A percentile compares a stretch with the other conserved stretches of the same genome.
Evolutionary conservation across 2,113 vertebrate species (phyloP).

Genomic region (Cryptomyrus ogoouensis): DNA sequence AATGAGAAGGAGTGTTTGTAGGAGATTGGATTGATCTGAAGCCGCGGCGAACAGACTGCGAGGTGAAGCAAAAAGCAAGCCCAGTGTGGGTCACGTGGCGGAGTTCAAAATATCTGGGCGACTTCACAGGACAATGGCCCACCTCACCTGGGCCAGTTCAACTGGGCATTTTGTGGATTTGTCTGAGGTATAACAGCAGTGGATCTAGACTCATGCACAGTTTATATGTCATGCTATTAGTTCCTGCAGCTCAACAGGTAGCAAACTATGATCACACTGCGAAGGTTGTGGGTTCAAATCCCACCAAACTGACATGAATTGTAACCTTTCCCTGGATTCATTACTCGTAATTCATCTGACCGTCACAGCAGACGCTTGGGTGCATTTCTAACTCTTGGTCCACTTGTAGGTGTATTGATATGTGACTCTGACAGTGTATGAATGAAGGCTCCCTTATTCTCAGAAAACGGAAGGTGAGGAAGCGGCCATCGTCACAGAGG

Average conservation of each 20-base stretch:
- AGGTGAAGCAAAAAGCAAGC: background rate
- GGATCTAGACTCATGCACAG: background rate
- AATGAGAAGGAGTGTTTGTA: background rate
- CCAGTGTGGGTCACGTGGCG: background rate
- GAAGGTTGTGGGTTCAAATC: background rate
- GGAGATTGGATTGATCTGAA: background rate
- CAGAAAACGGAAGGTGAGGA: constrained; percentile 51
- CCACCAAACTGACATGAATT: background rate
- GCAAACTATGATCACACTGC: background rate
- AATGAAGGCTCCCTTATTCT: background rate
- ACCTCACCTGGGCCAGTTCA: background rate
- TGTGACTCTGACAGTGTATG: background rate
- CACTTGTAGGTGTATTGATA: background rate
- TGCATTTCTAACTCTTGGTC: background rate
- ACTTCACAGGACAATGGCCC: background rate
- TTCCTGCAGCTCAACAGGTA: background rate
- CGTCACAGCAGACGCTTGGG: background rate
- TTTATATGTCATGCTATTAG: background rate
- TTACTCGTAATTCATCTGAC: background rate
- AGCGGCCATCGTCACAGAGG: constrained; percentile 34
- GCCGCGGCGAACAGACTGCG: background rate
- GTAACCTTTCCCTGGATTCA: background rate
- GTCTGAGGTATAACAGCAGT: background rate
- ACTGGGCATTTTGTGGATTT: background rate
- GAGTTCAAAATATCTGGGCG: background rate